A percentile compares a stretch with the other conserved stretches of the same genome.
Conservation (phyloP, 2,888 invertebrate genomes). For the Leptinotarsa rubiginosa region DNA sequence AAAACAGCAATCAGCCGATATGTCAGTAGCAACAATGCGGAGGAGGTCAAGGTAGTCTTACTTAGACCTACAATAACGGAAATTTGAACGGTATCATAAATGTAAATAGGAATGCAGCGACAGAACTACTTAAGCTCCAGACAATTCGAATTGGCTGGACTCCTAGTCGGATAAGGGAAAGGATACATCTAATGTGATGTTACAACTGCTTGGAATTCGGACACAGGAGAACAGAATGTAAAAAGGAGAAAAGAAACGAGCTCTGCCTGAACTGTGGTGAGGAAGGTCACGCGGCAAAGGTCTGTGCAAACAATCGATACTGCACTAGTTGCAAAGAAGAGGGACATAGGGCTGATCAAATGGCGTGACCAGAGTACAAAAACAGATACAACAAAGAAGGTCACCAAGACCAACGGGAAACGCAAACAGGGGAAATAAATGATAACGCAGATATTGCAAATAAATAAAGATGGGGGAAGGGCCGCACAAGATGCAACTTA, state of each 20-base stretch:
- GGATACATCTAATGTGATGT: background rate
- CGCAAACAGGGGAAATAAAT: no score
- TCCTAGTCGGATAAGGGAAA: background rate
- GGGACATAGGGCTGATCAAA: background rate
- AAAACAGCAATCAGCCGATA: background rate
- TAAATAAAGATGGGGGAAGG: slow-evolving; percentile 13
- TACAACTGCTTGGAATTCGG: slow-evolving; percentile 4
- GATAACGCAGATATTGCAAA: background rate
- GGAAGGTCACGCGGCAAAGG: no score
- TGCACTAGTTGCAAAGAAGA: background rate
- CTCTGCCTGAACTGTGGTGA: no score
- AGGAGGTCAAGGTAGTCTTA: no score
- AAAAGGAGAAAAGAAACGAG: background rate
- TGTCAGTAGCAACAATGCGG: no score
- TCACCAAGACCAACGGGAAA: background rate
- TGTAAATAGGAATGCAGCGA: background rate
- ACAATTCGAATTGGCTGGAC: background rate
- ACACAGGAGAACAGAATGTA: background rate
- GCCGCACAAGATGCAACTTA: background rate
- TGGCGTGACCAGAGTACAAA: background rate
- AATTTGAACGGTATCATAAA: background rate
- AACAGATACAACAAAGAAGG: background rate
- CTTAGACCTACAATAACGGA: no score
- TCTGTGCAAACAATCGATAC: no score
- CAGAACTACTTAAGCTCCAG: background rate